Evolutionary conservation across 2,797 vertebrate genomes (phyloP), one percentile per base, ranked within the genome.

Genomic region (Ctenosaura bakeri): DNA sequence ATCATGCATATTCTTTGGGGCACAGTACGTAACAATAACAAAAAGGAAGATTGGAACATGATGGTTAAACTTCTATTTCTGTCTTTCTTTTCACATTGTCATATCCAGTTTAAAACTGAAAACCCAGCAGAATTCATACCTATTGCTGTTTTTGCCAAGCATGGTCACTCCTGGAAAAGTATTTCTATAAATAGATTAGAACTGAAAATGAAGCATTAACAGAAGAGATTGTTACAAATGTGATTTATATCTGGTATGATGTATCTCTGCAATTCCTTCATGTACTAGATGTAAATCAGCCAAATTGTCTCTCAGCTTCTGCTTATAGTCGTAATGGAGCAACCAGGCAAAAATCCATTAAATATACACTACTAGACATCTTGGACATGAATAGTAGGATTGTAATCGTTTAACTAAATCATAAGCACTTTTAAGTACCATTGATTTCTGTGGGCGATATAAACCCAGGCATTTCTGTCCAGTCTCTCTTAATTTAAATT

Each of bases 101-200:
- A 56, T 4, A 78, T 50, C 20, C 0, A 85, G 4, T 42, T 77
- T 46, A 38, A 83, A 93, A 85, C 0, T 0, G 0, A 52, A 83
- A 42, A 74, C 4, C 12, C 83, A 24, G 71, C 56, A 1, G 0
- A 83, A 78, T 12, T 77, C 64, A 84, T 56, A 29, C 26, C 64
- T 81, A 26, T 22, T 90, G 32, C 26, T 92, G 7, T 76, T 92
- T 92, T 90, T 59, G 1, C 54, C 52, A 32, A 91, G 86, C n/a
- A 38, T 66, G 0, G 42, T 66, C 94, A 89, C 29, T 22, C 9
- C 81, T 18, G 64, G 32, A 84, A 32, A 69, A 4, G 69, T 26
- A 88, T 71, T 46, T 87, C 93, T 90, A 85, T 90, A 56, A 81
- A 88, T n/a, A 92, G 80, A 92, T 93, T 91, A 92, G 6, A 88